These are phyloP conservation scores for Bombylius major DNA, from an alignment of 2,888 invertebrate genomes.

Conservation along the genomic window DNA sequence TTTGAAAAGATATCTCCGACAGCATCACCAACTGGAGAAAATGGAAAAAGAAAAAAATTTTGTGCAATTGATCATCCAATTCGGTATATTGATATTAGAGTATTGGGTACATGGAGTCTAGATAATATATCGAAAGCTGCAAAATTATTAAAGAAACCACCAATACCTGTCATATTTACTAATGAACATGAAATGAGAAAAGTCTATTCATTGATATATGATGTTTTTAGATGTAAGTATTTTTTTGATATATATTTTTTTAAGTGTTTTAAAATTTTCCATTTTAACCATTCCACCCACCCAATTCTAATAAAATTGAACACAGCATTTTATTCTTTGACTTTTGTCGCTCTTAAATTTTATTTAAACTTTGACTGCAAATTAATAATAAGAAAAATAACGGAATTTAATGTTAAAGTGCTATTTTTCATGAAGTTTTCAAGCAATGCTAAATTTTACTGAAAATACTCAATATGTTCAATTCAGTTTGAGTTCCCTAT, in stretches of 20 bases:
- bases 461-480: no score
- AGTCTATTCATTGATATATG: slow-evolving; percentile 43
- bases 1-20: slow-evolving; percentile 23
- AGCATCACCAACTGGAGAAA: slow-evolving; percentile 19
- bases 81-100: slow-evolving; percentile 20
- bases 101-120: slow-evolving; percentile 25
- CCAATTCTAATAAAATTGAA: no score
- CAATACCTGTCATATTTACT: slow-evolving; percentile 22
- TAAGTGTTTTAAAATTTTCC: background rate
- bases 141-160: slow-evolving; percentile 26
- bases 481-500: no score
- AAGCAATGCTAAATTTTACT: no score
- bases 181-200: slow-evolving; percentile 44
- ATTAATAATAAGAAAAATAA: no score
- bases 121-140: slow-evolving; percentile 29
- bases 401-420: no score
- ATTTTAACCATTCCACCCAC: background rate
- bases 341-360: no score
- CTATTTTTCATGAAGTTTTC: no score
- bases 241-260: background rate
- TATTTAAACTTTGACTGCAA: no score
- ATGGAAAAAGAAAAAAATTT: slow-evolving; percentile 13
- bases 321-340: no score
- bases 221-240: slow-evolving; percentile 43
- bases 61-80: slow-evolving; percentile 23